Conservation (phyloP, 1,140 invertebrate genomes). For the Teleogryllus occipitalis region DNA sequence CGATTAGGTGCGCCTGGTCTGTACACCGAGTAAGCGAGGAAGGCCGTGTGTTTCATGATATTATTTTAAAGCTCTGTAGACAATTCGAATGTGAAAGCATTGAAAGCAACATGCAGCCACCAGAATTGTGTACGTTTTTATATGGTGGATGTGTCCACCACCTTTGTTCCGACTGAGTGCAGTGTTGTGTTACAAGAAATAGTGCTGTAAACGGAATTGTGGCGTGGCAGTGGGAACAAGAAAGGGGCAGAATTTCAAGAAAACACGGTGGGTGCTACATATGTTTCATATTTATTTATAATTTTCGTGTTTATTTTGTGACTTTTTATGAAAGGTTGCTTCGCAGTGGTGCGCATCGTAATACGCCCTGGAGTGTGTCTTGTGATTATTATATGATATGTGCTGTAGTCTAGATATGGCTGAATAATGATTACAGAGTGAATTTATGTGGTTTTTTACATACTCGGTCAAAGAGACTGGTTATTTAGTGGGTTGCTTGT, state of each 20-base stretch:
- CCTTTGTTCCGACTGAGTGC: background rate
- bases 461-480: no score
- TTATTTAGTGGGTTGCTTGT: background rate
- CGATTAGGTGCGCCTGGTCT: constrained; percentile 16
- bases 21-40: background rate
- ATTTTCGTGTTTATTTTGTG: background rate
- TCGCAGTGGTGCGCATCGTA: background rate
- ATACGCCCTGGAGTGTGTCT: background rate
- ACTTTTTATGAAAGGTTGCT: background rate
- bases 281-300: background rate
- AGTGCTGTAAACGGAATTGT: background rate
- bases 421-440: no score
- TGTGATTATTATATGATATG: background rate
- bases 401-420: background rate
- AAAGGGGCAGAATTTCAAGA: background rate
- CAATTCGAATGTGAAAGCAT: background rate
- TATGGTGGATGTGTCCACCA: background rate
- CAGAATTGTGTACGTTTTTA: background rate
- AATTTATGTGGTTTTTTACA: no score
- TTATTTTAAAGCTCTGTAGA: background rate
- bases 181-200: background rate
- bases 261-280: background rate
- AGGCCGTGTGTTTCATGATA: background rate
- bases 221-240: background rate
- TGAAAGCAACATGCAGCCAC: background rate